Percentiles rank a stretch among this genome's conserved stretches.
Conservation (phyloP, 1,140 invertebrate species). For the Drosophila kepulauana region DNA sequence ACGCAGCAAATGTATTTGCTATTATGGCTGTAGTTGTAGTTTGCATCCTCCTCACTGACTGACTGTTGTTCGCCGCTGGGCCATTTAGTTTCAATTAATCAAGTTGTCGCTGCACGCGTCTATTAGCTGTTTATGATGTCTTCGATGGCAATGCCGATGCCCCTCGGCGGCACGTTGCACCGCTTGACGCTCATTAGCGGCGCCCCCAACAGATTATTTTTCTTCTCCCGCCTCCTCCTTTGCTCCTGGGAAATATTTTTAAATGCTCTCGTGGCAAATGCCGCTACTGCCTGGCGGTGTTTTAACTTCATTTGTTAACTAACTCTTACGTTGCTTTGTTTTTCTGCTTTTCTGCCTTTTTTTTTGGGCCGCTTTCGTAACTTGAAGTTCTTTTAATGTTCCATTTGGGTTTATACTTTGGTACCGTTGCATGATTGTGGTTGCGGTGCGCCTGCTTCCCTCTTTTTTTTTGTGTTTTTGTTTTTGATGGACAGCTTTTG, state of each 20-base stretch:
- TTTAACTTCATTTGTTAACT: conserved; percentile 47
- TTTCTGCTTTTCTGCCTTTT: not conserved
- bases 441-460: not conserved
- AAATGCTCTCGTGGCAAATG: conserved; percentile 13
- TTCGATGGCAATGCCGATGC: not conserved
- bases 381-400: conserved; percentile 66
- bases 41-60: not conserved
- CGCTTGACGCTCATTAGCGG: conserved; percentile 66
- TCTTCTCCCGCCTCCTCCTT: not conserved
- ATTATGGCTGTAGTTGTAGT: conserved; percentile 2
- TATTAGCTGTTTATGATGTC: conserved; percentile 79
- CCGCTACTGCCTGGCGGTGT: conserved; percentile 2
- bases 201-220: conserved; percentile 54
- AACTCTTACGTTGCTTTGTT: not conserved
- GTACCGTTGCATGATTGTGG: conserved; percentile 67
- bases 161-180: conserved; percentile 13
- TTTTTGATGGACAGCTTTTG: conserved; percentile 62
- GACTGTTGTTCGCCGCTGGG: conserved; percentile 31
- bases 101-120: conserved; percentile 78
- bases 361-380: conserved; percentile 58
- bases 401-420: conserved; percentile 68
- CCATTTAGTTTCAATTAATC: conserved; percentile 80
- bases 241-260: not conserved
- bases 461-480: not conserved
- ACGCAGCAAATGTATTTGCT: conserved; percentile 30